Conservation (phyloP, 2,797 vertebrate genomes). For the Kryptolebias ocellatus region DNA sequence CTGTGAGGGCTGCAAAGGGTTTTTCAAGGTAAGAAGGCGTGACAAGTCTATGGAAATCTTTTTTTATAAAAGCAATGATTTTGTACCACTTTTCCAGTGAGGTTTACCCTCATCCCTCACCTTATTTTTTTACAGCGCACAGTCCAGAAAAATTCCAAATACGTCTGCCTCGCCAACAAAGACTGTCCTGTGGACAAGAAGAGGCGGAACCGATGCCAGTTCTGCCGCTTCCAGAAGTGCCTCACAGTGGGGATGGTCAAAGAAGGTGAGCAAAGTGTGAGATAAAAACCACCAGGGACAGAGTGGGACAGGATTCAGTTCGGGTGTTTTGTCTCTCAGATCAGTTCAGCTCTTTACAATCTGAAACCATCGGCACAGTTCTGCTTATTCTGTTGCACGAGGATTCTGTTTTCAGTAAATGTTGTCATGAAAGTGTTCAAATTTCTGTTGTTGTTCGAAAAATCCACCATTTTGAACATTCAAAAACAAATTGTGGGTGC, state of each 20-base stretch:
- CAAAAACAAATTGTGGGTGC: too few species aligned
- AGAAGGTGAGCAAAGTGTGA: conserved; percentile 86
- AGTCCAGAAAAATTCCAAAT: conserved; percentile 98
- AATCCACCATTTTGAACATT: too few species aligned
- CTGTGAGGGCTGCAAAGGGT: conserved; percentile 93
- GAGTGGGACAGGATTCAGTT: not conserved
- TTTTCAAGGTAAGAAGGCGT: conserved; percentile 83
- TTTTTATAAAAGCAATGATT: not conserved
- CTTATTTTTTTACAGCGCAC: conserved; percentile 84
- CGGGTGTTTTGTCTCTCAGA: not conserved
- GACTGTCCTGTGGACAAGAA: conserved; percentile 97
- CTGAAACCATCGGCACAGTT: too few species aligned
- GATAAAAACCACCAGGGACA: not conserved
- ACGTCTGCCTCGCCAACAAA: conserved; percentile 95
- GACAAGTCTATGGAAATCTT: not conserved
- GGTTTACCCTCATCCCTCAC: conserved; percentile 11
- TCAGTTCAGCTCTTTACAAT: not conserved
- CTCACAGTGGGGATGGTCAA: conserved; percentile 97
- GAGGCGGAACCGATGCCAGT: conserved; percentile 95
- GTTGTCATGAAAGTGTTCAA: too few species aligned
- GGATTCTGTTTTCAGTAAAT: too few species aligned
- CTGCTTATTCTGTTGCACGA: too few species aligned
- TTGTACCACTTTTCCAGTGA: not conserved
- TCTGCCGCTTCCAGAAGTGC: conserved; percentile 98
- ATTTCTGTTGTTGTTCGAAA: too few species aligned